Conservation (phyloP, 2,113 vertebrate genomes). For the Pygoscelis antarcticus region DNA sequence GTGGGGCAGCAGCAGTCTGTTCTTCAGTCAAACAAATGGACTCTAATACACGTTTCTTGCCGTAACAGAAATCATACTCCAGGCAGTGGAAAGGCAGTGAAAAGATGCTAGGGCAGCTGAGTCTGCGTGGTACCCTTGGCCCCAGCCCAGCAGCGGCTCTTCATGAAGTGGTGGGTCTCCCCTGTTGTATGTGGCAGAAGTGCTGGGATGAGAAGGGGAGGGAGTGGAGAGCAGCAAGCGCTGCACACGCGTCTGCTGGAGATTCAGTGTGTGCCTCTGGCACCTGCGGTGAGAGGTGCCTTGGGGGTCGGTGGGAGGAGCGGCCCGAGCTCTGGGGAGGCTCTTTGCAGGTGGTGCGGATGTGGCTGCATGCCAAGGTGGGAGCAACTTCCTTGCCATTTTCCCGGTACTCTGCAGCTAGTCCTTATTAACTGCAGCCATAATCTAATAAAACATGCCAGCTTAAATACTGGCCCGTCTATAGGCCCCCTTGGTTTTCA, state of each 20-base stretch:
- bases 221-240: accelerated
- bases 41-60: accelerated
- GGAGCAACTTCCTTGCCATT: not conserved
- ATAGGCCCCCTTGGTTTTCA: not conserved
- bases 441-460: not conserved
- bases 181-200: accelerated
- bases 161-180: too few species aligned
- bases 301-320: accelerated
- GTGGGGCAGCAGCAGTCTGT: not conserved
- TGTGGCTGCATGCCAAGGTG: accelerated
- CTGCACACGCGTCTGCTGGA: not conserved
- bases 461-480: not conserved
- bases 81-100: too few species aligned
- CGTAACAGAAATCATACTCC: accelerated
- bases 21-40: too few species aligned
- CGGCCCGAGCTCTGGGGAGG: not conserved
- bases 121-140: not conserved
- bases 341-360: not conserved
- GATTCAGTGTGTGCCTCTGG: accelerated
- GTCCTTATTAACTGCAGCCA: not conserved
- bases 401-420: not conserved
- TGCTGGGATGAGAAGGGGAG: not conserved
- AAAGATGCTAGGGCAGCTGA: too few species aligned
- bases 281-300: too few species aligned
- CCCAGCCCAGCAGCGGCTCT: not conserved